These are phyloP conservation scores for Rhabdophis nuchalis DNA, from an alignment of 2,797 vertebrate species.

Conservation along the genomic window DNA sequence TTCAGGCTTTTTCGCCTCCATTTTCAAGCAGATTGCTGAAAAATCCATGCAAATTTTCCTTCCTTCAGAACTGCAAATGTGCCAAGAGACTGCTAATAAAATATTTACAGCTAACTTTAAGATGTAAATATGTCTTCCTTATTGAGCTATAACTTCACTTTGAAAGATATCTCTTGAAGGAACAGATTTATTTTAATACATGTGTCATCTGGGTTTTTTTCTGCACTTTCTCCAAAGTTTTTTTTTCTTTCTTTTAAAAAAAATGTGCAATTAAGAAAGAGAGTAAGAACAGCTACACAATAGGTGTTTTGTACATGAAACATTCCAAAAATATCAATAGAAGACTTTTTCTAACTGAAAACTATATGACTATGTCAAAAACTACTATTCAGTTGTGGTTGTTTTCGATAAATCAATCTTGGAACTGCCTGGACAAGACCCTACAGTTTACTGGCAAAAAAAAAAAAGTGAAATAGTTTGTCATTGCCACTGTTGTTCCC, in stretches of 20 bases:
- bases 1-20: conserved; percentile 34
- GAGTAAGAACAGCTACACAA: background rate
- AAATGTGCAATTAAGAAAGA: background rate
- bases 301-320: conserved; percentile 1
- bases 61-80: conserved; percentile 39
- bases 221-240: conserved; percentile 8
- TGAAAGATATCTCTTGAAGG: conserved; percentile 28
- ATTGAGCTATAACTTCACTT: conserved; percentile 54
- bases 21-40: conserved; percentile 39
- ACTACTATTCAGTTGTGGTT: background rate
- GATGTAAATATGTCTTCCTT: conserved; percentile 59
- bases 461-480: too few species aligned
- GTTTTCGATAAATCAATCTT: background rate
- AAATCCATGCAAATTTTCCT: conserved; percentile 49
- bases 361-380: background rate
- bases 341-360: background rate
- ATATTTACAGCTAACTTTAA: conserved; percentile 62
- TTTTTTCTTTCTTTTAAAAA: background rate
- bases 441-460: background rate
- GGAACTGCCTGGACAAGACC: background rate
- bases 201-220: background rate
- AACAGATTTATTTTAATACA: conserved; percentile 49
- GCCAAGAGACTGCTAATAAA: conserved; percentile 56
- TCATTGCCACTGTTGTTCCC: too few species aligned
- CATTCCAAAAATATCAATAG: background rate